Evolutionary conservation across 2,797 vertebrate genomes (phyloP).

Genomic region (Sebastes kiyomatsui): DNA sequence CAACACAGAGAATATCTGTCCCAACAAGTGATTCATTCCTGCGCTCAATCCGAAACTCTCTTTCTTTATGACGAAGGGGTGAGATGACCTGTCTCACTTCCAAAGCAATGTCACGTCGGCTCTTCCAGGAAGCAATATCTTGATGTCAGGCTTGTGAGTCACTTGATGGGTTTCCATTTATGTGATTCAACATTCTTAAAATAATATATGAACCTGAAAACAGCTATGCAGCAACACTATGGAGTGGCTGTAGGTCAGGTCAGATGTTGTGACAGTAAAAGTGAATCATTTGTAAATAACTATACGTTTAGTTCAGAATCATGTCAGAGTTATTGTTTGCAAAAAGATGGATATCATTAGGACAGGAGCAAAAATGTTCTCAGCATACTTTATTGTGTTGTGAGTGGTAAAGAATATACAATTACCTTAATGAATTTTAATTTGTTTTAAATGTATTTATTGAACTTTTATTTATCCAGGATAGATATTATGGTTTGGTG

Average conservation of each 20-base stretch:
- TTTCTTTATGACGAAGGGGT: not conserved
- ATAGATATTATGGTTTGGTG: slow-evolving; percentile 1
- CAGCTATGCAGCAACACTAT: not conserved
- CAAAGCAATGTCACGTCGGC: not conserved
- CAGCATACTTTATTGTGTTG: not conserved
- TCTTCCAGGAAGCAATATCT: not conserved
- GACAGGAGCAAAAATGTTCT: not conserved
- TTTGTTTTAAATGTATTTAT: not conserved
- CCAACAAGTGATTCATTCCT: not conserved
- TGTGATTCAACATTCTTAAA: not conserved
- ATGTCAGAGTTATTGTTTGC: not conserved
- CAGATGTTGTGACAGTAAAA: not conserved
- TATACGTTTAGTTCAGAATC: not conserved
- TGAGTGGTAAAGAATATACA: not conserved
- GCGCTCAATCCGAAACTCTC: not conserved
- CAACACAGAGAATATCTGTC: not conserved
- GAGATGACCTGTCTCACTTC: not conserved
- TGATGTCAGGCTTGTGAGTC: not conserved
- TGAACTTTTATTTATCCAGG: no score
- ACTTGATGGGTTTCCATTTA: not conserved
- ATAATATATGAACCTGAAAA: not conserved
- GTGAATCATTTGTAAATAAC: not conserved
- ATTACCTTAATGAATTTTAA: not conserved
- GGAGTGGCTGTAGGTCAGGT: not conserved
- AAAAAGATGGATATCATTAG: not conserved